Percentiles rank a stretch among this genome's conserved stretches.
phyloP scores from a whole-genome alignment of 2,888 invertebrate genomes.

The Cistogaster globosa region DNA sequence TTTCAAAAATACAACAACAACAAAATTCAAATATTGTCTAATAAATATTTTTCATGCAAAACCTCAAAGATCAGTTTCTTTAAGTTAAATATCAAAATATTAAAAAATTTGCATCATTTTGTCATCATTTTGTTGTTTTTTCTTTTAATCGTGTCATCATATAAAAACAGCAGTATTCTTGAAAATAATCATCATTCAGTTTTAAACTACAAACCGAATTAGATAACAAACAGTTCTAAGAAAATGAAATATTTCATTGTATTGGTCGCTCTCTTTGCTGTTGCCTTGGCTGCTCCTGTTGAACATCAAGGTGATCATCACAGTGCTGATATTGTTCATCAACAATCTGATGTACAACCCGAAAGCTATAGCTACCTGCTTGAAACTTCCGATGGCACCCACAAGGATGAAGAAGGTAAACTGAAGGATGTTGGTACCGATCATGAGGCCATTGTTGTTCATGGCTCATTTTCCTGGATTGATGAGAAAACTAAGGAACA shows the following conservation, averaged over 20 bases:
- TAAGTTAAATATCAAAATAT: not conserved
- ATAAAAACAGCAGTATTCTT: slow-evolving; percentile 17
- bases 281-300: slow-evolving; percentile 74
- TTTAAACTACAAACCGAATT: slow-evolving; percentile 8
- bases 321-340: slow-evolving; percentile 71
- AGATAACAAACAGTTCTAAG: slow-evolving; percentile 15
- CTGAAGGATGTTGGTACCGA: slow-evolving; percentile 84
- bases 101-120: slow-evolving; percentile 26
- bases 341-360: slow-evolving; percentile 63
- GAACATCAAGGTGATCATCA: slow-evolving; percentile 59
- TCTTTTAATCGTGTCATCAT: not conserved
- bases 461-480: slow-evolving; percentile 84
- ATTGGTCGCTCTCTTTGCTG: slow-evolving; percentile 74
- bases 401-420: slow-evolving; percentile 83
- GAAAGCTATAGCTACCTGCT: slow-evolving; percentile 64
- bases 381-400: slow-evolving; percentile 83
- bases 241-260: slow-evolving; percentile 77
- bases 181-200: slow-evolving; percentile 28
- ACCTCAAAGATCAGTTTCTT: slow-evolving; percentile 29
- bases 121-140: slow-evolving; percentile 25
- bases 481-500: slow-evolving; percentile 84
- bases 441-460: slow-evolving; percentile 83
- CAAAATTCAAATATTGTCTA: not conserved
- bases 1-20: not conserved
- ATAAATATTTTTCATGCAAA: slow-evolving; percentile 25